Percentiles rank a stretch among this genome's conserved stretches.
phyloP scores from a whole-genome alignment of 2,113 vertebrate species.

The Asarcornis scutulata region DNA sequence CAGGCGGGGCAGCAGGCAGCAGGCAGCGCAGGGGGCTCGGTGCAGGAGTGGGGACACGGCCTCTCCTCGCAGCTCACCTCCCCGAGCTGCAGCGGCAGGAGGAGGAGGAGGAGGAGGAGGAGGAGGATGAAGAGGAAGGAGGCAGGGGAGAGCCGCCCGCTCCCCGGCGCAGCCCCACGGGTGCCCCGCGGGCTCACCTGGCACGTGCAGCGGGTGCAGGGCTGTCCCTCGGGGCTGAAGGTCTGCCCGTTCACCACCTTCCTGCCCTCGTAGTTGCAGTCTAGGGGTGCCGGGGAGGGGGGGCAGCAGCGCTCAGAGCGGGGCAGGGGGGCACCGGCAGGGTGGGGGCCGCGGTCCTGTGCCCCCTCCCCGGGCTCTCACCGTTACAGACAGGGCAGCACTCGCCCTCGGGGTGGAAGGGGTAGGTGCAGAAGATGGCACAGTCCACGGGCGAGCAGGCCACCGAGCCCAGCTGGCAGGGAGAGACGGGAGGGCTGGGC shows the following conservation, averaged over 20 bases:
- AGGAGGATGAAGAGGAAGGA: neutral
- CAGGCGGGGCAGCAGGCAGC: constrained; percentile 74
- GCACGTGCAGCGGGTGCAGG: constrained; percentile 79
- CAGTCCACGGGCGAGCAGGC: constrained; percentile 83
- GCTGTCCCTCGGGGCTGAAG: constrained; percentile 76
- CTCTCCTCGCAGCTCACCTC: constrained; percentile 79
- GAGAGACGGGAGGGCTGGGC: neutral
- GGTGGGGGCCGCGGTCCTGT: rapidly evolving
- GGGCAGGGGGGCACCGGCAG: rapidly evolving
- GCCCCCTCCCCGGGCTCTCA: neutral
- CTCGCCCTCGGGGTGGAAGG: constrained; percentile 83
- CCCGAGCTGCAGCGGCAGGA: constrained; percentile 67
- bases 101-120: neutral
- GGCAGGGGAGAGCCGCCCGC: neutral
- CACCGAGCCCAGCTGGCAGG: constrained; percentile 79
- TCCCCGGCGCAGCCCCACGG: neutral
- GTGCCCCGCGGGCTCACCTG: constrained; percentile 65
- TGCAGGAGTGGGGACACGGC: constrained; percentile 59
- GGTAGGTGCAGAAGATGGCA: constrained; percentile 79
- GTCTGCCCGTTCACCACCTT: constrained; percentile 80
- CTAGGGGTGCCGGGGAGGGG: constrained; percentile 8
- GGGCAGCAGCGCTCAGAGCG: neutral
- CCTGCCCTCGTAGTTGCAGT: constrained; percentile 82
- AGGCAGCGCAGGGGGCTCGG: neutral
- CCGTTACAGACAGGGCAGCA: constrained; percentile 81